Evolutionary conservation across 2,888 invertebrate species (phyloP).

Genomic region (Eristalis pertinax): DNA sequence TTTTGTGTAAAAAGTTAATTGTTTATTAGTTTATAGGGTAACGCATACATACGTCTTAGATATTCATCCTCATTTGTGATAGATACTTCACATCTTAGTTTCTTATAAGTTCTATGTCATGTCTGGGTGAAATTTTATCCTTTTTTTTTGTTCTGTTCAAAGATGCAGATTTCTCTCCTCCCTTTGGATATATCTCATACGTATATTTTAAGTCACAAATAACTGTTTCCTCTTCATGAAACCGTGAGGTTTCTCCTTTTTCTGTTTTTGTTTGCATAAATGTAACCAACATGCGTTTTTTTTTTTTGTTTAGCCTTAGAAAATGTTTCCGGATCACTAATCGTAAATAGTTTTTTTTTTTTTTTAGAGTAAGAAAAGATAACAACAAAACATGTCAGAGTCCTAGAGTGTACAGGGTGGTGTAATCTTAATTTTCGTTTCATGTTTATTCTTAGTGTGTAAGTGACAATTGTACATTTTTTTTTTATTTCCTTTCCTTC

Average conservation of each 20-base stretch:
- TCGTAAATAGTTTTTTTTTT: conserved; percentile 27
- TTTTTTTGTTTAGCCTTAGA: conserved; percentile 31
- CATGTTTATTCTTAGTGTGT: conserved; percentile 6
- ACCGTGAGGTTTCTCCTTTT: no score
- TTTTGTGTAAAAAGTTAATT: conserved; percentile 70
- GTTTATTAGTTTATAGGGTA: conserved; percentile 59
- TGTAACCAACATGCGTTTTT: conserved; percentile 43
- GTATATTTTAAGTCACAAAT: conserved; percentile 68
- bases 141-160: background rate
- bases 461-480: conserved; percentile 3
- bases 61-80: conserved; percentile 72
- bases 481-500: background rate
- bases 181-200: conserved; percentile 19
- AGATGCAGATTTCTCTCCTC: conserved; percentile 28
- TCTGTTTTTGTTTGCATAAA: conserved; percentile 6
- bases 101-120: conserved; percentile 31
- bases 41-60: conserved; percentile 30
- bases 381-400: conserved; percentile 59
- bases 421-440: conserved; percentile 51
- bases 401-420: conserved; percentile 73
- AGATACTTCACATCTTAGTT: conserved; percentile 64
- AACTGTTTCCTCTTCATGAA: conserved; percentile 12
- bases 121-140: conserved; percentile 8
- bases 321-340: conserved; percentile 45
- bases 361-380: conserved; percentile 22